phyloP scores from a whole-genome alignment of 2,888 invertebrate species.

The Himalopsyche anomala region DNA sequence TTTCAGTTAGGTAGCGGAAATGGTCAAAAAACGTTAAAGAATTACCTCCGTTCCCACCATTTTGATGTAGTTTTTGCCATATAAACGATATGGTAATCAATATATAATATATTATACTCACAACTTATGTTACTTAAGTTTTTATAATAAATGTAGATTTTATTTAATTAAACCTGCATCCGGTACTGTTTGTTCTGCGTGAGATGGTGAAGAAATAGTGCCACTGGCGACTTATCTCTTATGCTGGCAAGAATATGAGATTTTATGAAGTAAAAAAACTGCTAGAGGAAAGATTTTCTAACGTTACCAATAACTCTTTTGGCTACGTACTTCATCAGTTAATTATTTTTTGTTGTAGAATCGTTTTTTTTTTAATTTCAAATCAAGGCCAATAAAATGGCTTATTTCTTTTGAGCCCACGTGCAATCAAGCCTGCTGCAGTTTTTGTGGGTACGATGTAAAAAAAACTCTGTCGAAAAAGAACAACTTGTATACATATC shows the following conservation, averaged over 20 bases:
- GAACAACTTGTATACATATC: no score
- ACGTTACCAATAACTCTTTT: background rate
- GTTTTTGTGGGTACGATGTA: background rate
- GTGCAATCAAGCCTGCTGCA: background rate
- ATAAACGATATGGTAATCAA: no score
- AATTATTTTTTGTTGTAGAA: background rate
- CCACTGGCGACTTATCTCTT: background rate
- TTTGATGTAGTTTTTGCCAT: no score
- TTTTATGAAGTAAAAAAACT: background rate
- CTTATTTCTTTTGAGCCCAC: background rate
- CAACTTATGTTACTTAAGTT: no score
- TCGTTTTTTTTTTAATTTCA: background rate
- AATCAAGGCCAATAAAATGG: slow-evolving; percentile 5
- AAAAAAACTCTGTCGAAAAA: no score
- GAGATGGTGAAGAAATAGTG: background rate
- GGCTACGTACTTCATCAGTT: background rate
- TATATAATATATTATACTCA: no score
- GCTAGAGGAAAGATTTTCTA: background rate
- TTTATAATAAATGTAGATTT: no score
- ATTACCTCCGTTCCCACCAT: no score
- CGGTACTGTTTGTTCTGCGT: background rate
- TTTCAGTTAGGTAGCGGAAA: no score
- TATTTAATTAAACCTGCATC: slow-evolving; percentile 7
- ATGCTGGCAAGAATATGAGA: background rate
- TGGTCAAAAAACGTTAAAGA: no score